Conservation (phyloP, 2,888 invertebrate species). For the Dromius quadrimaculatus region DNA sequence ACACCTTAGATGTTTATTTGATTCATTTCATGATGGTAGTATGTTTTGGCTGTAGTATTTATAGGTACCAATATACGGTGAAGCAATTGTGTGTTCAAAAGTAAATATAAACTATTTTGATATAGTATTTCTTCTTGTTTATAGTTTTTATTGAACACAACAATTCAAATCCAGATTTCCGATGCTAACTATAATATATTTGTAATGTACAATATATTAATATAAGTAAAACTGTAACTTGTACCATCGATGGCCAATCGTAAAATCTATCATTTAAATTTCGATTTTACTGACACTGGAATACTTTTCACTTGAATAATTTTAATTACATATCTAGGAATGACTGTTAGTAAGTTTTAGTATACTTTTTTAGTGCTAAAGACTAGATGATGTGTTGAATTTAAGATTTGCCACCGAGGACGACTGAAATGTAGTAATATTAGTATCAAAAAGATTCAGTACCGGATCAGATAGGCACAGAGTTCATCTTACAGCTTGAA, state of each 20-base stretch:
- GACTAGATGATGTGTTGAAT: not conserved
- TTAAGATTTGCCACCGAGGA: conserved; percentile 48
- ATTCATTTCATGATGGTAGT: no score
- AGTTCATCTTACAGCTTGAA: conserved; percentile 57
- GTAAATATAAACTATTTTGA: conserved; percentile 12
- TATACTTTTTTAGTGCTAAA: not conserved
- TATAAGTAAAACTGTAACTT: conserved; percentile 46
- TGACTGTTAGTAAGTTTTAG: no score
- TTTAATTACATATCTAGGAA: no score
- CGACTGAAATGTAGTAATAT: conserved; percentile 44
- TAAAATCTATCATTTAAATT: conserved; percentile 12
- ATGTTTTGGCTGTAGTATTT: no score
- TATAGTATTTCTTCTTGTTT: conserved; percentile 32
- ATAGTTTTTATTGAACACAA: conserved; percentile 64
- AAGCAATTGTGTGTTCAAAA: no score
- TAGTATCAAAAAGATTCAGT: conserved; percentile 60
- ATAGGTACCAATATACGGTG: no score
- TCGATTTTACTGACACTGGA: not conserved
- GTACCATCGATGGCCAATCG: conserved; percentile 45
- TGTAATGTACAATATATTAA: conserved; percentile 45
- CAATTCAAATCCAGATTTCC: conserved; percentile 62
- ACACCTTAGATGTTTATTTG: no score
- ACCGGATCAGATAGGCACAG: conserved; percentile 61
- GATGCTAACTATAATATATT: conserved; percentile 49
- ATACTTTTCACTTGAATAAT: conserved; percentile 5